These are phyloP conservation scores for Netelia virgata DNA, from an alignment of 2,888 invertebrate genomes.

Conservation along the genomic window DNA sequence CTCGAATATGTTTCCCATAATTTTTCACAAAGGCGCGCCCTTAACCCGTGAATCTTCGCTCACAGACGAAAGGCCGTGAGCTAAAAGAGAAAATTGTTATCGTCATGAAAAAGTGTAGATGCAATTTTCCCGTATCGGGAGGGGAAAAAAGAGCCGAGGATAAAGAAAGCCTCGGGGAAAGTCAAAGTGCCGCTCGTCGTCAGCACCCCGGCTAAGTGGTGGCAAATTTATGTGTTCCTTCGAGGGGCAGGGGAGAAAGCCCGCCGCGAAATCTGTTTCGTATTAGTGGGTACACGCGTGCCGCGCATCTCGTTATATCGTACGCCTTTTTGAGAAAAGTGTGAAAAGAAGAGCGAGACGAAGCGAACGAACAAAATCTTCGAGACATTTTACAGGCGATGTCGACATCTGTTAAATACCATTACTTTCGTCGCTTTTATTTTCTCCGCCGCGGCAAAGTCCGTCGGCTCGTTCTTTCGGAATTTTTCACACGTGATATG, in stretches of 20 bases:
- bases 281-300: slow-evolving; percentile 75
- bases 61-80: slow-evolving; percentile 4
- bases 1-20: slow-evolving; percentile 46
- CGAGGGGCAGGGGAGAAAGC: slow-evolving; percentile 27
- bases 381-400: slow-evolving; percentile 31
- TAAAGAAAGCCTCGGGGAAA: slow-evolving; percentile 26
- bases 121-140: slow-evolving; percentile 41
- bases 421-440: slow-evolving; percentile 53
- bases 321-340: slow-evolving; percentile 50
- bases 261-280: slow-evolving; percentile 72
- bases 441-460: slow-evolving; percentile 13
- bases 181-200: slow-evolving; percentile 41
- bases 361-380: slow-evolving; percentile 22
- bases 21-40: slow-evolving; percentile 1
- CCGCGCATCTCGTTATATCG: slow-evolving; percentile 54
- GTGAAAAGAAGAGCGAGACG: slow-evolving; percentile 48
- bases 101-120: slow-evolving; percentile 19
- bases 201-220: slow-evolving; percentile 62
- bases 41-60: neutral
- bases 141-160: neutral
- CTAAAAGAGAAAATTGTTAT: neutral
- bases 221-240: slow-evolving; percentile 67
- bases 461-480: slow-evolving; percentile 23
- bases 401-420: slow-evolving; percentile 64
- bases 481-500: slow-evolving; percentile 16